Conservation (phyloP, 1,140 invertebrate species). For the Magallana ariakensis region DNA sequence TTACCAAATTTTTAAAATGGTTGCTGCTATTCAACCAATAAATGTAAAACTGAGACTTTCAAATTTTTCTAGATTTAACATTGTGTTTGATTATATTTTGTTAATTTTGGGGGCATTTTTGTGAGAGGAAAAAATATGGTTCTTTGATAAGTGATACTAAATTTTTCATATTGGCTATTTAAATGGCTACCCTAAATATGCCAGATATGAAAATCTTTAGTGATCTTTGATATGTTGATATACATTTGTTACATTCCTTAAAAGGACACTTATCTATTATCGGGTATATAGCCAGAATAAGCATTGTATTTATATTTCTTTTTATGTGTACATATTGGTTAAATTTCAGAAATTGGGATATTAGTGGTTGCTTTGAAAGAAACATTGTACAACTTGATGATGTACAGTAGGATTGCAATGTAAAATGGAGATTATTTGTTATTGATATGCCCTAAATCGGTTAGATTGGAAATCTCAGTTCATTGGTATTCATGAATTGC, state of each 20-base stretch:
- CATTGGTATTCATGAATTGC: background rate
- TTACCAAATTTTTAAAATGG: background rate
- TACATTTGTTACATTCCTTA: slow-evolving; percentile 1
- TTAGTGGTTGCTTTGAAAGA: background rate
- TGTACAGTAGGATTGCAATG: background rate
- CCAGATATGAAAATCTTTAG: slow-evolving; percentile 9
- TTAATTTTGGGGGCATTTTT: too few relatives aligned
- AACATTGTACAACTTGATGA: background rate
- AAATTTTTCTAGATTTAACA: too few relatives aligned
- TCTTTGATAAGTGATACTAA: background rate
- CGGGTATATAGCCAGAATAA: slow-evolving; percentile 5
- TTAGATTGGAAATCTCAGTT: slow-evolving; percentile 23
- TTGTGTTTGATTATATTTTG: too few relatives aligned
- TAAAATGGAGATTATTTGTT: background rate
- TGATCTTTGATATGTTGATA: background rate
- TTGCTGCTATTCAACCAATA: too few relatives aligned
- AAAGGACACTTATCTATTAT: background rate
- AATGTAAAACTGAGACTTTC: too few relatives aligned
- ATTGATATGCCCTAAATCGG: background rate
- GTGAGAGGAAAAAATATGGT: too few relatives aligned
- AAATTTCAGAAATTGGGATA: background rate
- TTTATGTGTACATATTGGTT: background rate
- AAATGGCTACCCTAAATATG: slow-evolving; percentile 27
- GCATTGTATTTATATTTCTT: slow-evolving; percentile 4
- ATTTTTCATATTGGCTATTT: background rate